Evolutionary conservation across 92 coral and sea anemone genomes (phyloP), one percentile per base, ranked within the genome.

Genomic region (Epizoanthus scotinus): DNA sequence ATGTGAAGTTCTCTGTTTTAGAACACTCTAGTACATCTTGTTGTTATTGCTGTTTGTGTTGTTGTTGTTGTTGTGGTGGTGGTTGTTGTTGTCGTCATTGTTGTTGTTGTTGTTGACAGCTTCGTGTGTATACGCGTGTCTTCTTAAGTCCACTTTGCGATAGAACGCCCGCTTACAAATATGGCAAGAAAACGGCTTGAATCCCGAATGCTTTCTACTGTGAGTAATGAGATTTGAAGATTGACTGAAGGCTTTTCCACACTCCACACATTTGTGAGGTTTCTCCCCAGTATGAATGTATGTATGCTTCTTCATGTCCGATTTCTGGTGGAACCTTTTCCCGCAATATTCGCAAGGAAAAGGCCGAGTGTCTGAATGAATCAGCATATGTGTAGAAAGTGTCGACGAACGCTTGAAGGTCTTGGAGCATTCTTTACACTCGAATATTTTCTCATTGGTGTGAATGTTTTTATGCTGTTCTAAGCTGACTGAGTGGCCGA

Each of bases 261-360:
- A 95, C 78, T 95, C 95, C 38, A 84, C 60, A 65, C 98, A 95
- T 68, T 89, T 91, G 61, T 95, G 98, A 2, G 98, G 98, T 44
- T 95, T 95, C 63, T 94, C 98, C 0, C 98, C 98, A 1, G 98
- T 94, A 85, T 94, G 98, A 61, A 90, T 92, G 53, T 94, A 94
- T 0, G 98, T 93, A 82, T 93, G 98, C 29, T 94, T 94, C 67
- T 94, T 94, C 98, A 94, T 94, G 89, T 94, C 98, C 27, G 97
- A 92, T 81, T 94, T 94, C 72, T 94, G 98, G 52, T 94, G 98
- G 83, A 95, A 95, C 74, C 98, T 84, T 79, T 95, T 95, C 10
- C 95, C 98, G 52, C 98, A 95, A 53, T 88, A 95, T 58, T 84
- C 93, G 59, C 97, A 93, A 2, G 98, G 98, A 70, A 95, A 95